Evolutionary conservation across 2,888 invertebrate species (phyloP).

Genomic region (Salpingus planirostris): DNA sequence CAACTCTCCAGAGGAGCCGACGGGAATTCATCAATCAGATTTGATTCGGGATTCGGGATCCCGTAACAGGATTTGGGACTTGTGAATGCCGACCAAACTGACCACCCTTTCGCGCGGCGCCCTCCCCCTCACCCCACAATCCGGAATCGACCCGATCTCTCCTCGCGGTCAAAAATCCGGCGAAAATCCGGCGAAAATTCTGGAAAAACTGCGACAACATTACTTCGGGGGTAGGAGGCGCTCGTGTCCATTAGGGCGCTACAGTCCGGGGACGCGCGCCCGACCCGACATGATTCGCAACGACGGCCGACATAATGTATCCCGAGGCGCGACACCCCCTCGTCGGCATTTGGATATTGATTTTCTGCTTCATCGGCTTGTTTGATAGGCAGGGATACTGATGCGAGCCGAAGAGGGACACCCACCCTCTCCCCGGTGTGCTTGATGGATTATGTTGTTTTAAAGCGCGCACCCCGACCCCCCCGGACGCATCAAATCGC

Average conservation of each 20-base stretch:
- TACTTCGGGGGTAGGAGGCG: no score
- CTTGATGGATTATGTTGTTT: no score
- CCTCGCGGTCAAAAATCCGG: no score
- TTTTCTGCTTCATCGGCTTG: constrained; percentile 24
- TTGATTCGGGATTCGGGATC: constrained; percentile 12
- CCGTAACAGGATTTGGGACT: constrained; percentile 15
- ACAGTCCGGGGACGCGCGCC: constrained; percentile 10
- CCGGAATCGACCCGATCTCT: no score
- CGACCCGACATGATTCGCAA: constrained; percentile 21
- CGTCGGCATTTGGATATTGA: constrained; percentile 21
- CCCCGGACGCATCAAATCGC: no score
- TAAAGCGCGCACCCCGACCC: no score
- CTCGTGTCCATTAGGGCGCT: constrained; percentile 19
- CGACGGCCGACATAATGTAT: constrained; percentile 23
- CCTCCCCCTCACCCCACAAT: background rate
- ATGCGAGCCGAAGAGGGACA: no score
- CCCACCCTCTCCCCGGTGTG: no score
- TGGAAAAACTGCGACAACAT: no score
- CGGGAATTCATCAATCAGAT: constrained; percentile 16
- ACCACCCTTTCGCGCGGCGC: constrained; percentile 7
- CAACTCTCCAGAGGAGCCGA: constrained; percentile 10
- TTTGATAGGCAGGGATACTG: constrained; percentile 19
- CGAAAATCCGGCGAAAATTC: no score
- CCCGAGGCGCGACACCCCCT: constrained; percentile 19
- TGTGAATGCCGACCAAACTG: constrained; percentile 15